A percentile compares a stretch with the other conserved stretches of the same genome.
These are phyloP conservation scores for Poeciliopsis gracilis DNA, from an alignment of 2,797 vertebrate species.

Conservation along the genomic window DNA sequence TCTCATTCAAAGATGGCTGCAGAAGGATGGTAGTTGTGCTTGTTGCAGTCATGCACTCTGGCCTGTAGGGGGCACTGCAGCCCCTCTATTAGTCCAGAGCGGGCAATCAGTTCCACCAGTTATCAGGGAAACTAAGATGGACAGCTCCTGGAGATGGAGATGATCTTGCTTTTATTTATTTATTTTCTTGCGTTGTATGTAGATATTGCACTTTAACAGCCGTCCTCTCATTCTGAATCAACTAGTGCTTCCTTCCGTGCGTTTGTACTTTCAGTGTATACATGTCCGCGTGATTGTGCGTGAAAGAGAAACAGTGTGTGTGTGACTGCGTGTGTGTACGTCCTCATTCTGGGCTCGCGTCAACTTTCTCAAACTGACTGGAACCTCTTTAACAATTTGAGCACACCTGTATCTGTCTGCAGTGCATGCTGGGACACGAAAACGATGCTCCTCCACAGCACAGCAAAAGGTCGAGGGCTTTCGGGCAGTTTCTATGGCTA, in stretches of 20 bases:
- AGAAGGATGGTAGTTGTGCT: constrained; percentile 36
- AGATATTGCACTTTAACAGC: constrained; percentile 84
- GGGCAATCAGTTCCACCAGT: constrained; percentile 61
- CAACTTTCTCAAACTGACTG: constrained; percentile 36
- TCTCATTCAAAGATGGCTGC: constrained; percentile 33
- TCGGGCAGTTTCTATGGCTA: constrained; percentile 44
- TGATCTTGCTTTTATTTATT: constrained; percentile 51
- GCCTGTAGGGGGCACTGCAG: constrained; percentile 60
- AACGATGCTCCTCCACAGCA: constrained; percentile 62
- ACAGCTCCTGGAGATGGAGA: constrained; percentile 57
- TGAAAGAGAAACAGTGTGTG: constrained; percentile 6
- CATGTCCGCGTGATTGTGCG: constrained; percentile 30
- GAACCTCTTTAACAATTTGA: constrained; percentile 56
- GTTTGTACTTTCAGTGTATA: constrained; percentile 62
- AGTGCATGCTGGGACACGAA: constrained; percentile 77
- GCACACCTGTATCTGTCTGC: constrained; percentile 69
- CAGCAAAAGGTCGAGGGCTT: constrained; percentile 61
- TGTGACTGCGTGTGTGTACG: constrained; percentile 6
- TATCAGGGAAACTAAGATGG: constrained; percentile 77
- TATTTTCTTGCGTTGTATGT: constrained; percentile 71
- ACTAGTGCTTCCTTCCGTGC: constrained; percentile 81
- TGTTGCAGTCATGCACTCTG: constrained; percentile 48
- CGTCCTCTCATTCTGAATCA: constrained; percentile 76
- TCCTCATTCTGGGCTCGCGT: constrained; percentile 34
- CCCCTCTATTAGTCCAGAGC: constrained; percentile 35